These are phyloP conservation scores for Xanthia togata DNA, from an alignment of 2,888 invertebrate species.

Conservation along the genomic window DNA sequence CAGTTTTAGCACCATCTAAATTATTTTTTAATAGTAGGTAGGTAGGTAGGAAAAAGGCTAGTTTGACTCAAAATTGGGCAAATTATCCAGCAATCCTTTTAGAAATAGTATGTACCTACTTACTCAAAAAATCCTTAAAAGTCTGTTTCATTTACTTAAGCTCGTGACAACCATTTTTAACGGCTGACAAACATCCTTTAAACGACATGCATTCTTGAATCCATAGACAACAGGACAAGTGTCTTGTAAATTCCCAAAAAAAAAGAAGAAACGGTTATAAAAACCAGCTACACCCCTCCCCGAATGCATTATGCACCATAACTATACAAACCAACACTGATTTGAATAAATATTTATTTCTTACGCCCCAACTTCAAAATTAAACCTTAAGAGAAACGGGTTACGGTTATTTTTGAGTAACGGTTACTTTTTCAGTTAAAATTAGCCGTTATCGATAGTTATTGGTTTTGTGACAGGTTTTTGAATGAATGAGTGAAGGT, in stretches of 20 bases:
- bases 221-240: constrained; percentile 53
- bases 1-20: neutral
- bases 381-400: constrained; percentile 27
- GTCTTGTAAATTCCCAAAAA: constrained; percentile 52
- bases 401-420: constrained; percentile 48
- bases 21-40: neutral
- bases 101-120: neutral
- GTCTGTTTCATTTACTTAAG: neutral
- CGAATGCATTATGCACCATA: constrained; percentile 59
- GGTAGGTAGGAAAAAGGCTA: neutral
- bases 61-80: neutral
- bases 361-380: constrained; percentile 7
- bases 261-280: constrained; percentile 61
- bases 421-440: constrained; percentile 36
- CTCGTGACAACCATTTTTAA: constrained; percentile 29
- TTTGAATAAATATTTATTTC: constrained; percentile 58
- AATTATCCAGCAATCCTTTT: too few species aligned
- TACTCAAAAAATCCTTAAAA: neutral
- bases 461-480: constrained; percentile 45
- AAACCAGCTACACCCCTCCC: constrained; percentile 56
- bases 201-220: constrained; percentile 50
- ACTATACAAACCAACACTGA: constrained; percentile 50
- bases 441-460: constrained; percentile 60
- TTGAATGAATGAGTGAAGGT: constrained; percentile 25
- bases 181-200: constrained; percentile 41